Evolutionary conservation across 2,888 invertebrate species (phyloP).

Genomic region (Thymelicus sylvestris): DNA sequence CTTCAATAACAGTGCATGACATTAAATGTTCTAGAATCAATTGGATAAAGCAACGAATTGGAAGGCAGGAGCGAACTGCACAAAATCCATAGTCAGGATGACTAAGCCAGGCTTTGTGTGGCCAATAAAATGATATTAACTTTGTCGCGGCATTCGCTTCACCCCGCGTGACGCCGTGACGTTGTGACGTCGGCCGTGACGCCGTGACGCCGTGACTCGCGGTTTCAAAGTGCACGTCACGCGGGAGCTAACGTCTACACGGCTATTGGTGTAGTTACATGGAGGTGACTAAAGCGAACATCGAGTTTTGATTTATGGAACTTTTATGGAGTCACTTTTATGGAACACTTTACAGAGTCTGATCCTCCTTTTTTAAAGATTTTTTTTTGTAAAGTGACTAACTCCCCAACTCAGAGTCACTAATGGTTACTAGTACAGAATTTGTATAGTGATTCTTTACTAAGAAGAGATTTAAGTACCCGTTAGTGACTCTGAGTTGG

Average conservation of each 20-base stretch:
- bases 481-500: too few species aligned
- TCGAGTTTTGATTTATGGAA: conserved; percentile 4
- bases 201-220: conserved; percentile 18
- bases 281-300: conserved; percentile 7
- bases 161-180: conserved; percentile 9
- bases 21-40: neutral
- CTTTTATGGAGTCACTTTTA: neutral
- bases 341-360: too few species aligned
- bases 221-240: conserved; percentile 16
- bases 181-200: conserved; percentile 3
- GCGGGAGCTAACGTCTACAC: neutral
- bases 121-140: conserved; percentile 50
- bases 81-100: conserved; percentile 46
- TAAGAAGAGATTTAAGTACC: too few species aligned
- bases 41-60: neutral
- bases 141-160: conserved; percentile 41
- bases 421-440: too few species aligned
- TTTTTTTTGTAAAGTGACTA: too few species aligned
- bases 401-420: too few species aligned
- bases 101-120: conserved; percentile 32
- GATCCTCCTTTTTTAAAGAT: too few species aligned
- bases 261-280: conserved; percentile 2
- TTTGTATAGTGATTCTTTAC: too few species aligned
- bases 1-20: too few species aligned
- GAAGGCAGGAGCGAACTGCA: neutral